Percentiles rank a stretch among this genome's conserved stretches.
These are phyloP conservation scores for Melanostigma gelatinosum DNA, from an alignment of 2,113 vertebrate species.

Conservation along the genomic window DNA sequence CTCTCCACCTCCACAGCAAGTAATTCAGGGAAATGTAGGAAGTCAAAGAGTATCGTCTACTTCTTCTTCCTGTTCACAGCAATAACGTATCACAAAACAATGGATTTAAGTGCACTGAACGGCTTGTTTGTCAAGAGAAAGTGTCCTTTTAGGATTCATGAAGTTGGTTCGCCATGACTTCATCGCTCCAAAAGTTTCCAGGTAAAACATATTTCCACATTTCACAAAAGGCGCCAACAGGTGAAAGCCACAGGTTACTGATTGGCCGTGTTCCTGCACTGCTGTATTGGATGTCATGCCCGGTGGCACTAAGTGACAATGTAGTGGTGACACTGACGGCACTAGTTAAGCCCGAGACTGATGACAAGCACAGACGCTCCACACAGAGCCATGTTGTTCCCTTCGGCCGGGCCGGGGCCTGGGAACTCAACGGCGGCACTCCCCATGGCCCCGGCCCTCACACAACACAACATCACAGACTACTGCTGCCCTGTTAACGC, in stretches of 20 bases:
- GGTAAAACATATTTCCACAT: slow-evolving; percentile 36
- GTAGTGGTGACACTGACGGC: slow-evolving; percentile 74
- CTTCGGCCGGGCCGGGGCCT: slow-evolving; percentile 50
- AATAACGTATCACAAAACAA: slow-evolving; percentile 25
- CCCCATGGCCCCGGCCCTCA: slow-evolving; percentile 61
- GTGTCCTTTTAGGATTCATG: not conserved
- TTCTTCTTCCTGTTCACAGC: slow-evolving; percentile 1
- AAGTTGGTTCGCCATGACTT: slow-evolving; percentile 34
- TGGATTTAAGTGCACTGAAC: not conserved
- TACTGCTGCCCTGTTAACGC: slow-evolving; percentile 34
- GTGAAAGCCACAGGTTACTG: slow-evolving; percentile 66
- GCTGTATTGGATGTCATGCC: slow-evolving; percentile 68
- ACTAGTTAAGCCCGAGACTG: slow-evolving; percentile 70
- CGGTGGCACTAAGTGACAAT: slow-evolving; percentile 70
- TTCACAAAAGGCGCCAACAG: slow-evolving; percentile 62
- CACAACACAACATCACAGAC: slow-evolving; percentile 37
- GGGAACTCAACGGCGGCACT: slow-evolving; percentile 67
- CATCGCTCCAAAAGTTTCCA: slow-evolving; percentile 40
- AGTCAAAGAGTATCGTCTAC: slow-evolving; percentile 15
- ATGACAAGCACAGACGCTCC: slow-evolving; percentile 68
- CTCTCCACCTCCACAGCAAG: not conserved
- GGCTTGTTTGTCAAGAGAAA: not conserved
- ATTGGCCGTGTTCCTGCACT: slow-evolving; percentile 55
- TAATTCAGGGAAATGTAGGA: slow-evolving; percentile 23
- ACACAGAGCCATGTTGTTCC: slow-evolving; percentile 76